These are phyloP conservation scores for Silurus lanzhouensis DNA, from an alignment of 2,797 vertebrate species.

Conservation along the genomic window DNA sequence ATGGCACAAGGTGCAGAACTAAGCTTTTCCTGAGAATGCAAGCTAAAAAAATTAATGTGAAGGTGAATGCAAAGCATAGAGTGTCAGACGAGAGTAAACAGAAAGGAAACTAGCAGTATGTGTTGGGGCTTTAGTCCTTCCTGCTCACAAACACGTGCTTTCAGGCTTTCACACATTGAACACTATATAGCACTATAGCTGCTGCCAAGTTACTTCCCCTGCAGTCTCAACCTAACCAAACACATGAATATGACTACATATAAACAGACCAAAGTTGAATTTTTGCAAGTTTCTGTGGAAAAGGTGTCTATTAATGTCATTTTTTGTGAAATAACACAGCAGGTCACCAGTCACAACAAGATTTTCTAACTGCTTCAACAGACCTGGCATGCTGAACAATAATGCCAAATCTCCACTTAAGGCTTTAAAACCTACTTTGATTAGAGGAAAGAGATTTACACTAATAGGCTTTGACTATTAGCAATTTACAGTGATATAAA, in stretches of 20 bases:
- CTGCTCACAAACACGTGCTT: conserved; percentile 28
- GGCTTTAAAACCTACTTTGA: background rate
- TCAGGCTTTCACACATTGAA: conserved; percentile 17
- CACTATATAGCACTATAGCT: background rate
- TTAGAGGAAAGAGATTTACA: background rate
- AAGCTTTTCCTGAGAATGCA: background rate
- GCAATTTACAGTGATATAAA: background rate
- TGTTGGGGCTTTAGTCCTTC: background rate
- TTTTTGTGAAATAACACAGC: background rate
- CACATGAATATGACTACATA: background rate
- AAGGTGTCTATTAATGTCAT: background rate
- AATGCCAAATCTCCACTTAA: background rate
- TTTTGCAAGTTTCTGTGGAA: background rate
- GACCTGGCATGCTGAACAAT: background rate
- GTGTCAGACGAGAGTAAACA: background rate
- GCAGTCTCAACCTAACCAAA: conserved; percentile 17
- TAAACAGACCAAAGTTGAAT: background rate
- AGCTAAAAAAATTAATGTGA: background rate
- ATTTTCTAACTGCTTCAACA: background rate
- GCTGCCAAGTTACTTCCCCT: background rate
- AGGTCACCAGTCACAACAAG: background rate
- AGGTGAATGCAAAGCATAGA: conserved; percentile 17
- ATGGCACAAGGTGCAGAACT: background rate
- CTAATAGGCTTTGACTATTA: background rate
- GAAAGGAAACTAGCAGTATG: conserved; percentile 22